These are phyloP conservation scores for Oxyura jamaicensis DNA, from an alignment of 2,113 vertebrate genomes.

Conservation along the genomic window DNA sequence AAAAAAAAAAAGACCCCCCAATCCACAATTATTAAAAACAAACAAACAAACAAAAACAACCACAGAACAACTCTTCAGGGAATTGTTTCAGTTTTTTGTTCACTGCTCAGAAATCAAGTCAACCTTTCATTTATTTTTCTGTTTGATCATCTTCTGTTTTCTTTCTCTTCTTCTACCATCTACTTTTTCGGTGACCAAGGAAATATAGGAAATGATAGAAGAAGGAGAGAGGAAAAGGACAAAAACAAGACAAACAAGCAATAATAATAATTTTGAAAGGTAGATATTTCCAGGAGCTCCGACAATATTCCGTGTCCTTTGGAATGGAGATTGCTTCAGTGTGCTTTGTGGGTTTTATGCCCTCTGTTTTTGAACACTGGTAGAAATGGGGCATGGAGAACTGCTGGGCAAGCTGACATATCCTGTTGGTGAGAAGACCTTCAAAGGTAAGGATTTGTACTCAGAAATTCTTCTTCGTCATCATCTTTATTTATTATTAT, in stretches of 20 bases:
- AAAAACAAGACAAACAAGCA: background rate
- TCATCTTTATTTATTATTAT: background rate
- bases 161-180: background rate
- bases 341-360: background rate
- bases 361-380: background rate
- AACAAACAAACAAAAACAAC: no score
- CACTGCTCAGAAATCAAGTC: background rate
- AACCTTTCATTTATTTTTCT: background rate
- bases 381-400: background rate
- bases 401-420: fast-evolving
- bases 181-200: background rate
- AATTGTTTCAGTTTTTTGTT: background rate
- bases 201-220: background rate
- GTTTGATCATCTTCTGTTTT: background rate
- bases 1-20: background rate
- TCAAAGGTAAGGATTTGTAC: background rate
- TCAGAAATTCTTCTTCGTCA: background rate
- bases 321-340: background rate
- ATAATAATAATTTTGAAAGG: background rate
- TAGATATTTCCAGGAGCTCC: background rate
- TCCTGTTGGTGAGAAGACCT: background rate
- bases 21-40: background rate
- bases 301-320: background rate
- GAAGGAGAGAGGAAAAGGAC: background rate
- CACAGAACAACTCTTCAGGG: background rate